Conservation (phyloP, 2,113 vertebrate species). For the Paracanthobrama guichenoti region DNA sequence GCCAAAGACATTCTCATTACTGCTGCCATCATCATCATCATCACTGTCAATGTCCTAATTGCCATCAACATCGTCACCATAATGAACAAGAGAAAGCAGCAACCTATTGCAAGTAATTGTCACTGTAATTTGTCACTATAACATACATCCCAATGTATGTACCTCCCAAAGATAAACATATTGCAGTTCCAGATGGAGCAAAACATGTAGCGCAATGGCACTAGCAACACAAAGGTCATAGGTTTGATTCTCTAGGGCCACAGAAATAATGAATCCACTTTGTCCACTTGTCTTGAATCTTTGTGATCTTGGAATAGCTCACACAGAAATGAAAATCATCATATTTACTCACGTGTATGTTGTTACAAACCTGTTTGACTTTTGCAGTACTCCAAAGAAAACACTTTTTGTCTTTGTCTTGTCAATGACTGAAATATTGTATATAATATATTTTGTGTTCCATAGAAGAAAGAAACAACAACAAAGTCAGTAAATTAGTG, state of each 20-base stretch:
- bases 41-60: conserved; percentile 11
- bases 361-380: neutral
- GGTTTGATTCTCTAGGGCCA: neutral
- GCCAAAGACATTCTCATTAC: neutral
- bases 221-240: neutral
- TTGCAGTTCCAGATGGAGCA: neutral
- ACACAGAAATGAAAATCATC: neutral
- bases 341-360: neutral
- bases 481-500: too few relatives aligned
- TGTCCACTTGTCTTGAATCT: neutral
- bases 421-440: too few relatives aligned
- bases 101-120: conserved; percentile 4
- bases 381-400: neutral
- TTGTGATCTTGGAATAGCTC: neutral
- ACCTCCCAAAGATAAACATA: neutral
- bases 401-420: neutral
- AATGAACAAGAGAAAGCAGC: conserved; percentile 15
- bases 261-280: neutral
- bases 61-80: neutral
- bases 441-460: neutral
- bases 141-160: neutral
- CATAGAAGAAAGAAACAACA: neutral
- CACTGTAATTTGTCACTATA: neutral
- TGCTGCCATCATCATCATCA: conserved; percentile 14
- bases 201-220: neutral